Percentiles rank a stretch among this genome's conserved stretches.
Conservation (phyloP, 2,113 vertebrate species). For the Suricata suricatta region DNA sequence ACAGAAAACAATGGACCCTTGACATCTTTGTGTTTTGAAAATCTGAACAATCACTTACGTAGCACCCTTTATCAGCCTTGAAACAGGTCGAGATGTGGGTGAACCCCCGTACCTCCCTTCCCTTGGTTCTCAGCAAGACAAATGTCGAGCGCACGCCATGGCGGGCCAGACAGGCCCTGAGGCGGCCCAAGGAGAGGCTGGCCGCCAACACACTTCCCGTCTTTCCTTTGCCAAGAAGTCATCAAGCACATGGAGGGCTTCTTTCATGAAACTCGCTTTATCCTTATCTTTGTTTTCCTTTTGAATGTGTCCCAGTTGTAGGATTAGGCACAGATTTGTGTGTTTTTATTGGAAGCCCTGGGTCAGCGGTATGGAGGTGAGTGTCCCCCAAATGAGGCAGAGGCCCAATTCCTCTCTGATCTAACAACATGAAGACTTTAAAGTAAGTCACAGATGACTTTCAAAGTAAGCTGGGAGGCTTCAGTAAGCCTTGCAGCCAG, state of each 20-base stretch:
- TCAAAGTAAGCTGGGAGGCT: background rate
- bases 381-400: background rate
- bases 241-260: background rate
- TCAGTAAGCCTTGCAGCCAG: rapidly evolving
- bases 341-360: conserved; percentile 46
- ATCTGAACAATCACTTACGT: background rate
- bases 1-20: background rate
- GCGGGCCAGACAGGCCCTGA: background rate
- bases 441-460: background rate
- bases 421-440: background rate
- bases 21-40: background rate
- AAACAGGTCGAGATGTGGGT: background rate
- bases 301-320: conserved; percentile 37
- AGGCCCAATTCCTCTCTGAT: background rate
- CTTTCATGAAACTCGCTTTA: conserved; percentile 14
- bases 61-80: background rate
- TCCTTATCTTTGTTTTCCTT: conserved; percentile 68
- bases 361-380: background rate
- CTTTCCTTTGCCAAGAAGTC: conserved; percentile 67
- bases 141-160: background rate
- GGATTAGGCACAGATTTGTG: background rate
- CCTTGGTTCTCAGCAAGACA: background rate
- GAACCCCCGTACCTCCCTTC: background rate
- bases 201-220: background rate
- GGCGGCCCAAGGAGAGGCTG: background rate